Evolutionary conservation across 2,888 invertebrate species (phyloP).

Genomic region (Aelia acuminata): DNA sequence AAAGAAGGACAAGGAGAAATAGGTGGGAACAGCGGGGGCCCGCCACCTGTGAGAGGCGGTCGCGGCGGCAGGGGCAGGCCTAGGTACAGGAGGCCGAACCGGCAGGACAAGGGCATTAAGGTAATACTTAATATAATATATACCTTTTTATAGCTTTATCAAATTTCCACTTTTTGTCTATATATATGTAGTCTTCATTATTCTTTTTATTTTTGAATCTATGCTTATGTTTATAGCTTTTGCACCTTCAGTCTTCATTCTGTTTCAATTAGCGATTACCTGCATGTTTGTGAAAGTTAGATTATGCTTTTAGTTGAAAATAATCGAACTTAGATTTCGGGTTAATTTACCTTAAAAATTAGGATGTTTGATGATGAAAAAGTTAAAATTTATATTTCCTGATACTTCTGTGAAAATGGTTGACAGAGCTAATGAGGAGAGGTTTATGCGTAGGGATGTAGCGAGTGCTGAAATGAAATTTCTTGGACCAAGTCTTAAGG

Average conservation of each 20-base stretch:
- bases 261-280: neutral
- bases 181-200: neutral
- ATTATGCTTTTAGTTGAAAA: neutral
- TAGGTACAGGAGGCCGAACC: conserved; percentile 62
- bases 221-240: neutral
- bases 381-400: neutral
- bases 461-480: too few species aligned
- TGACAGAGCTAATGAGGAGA: too few species aligned
- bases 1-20: conserved; percentile 67
- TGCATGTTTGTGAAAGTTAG: conserved; percentile 13
- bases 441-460: too few species aligned
- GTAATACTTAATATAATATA: too few species aligned
- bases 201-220: neutral
- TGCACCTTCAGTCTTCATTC: neutral
- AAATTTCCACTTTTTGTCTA: neutral
- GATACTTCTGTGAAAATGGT: too few species aligned
- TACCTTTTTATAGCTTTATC: neutral
- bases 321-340: too few species aligned
- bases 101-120: conserved; percentile 62
- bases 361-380: neutral
- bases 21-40: conserved; percentile 67
- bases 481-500: too few species aligned
- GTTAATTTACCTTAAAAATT: too few species aligned
- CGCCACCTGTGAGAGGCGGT: conserved; percentile 67
- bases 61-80: conserved; percentile 66